Base-by-base conservation (phyloP, 1,140 invertebrate species). In the Drosophila sturtevanti region DNA sequence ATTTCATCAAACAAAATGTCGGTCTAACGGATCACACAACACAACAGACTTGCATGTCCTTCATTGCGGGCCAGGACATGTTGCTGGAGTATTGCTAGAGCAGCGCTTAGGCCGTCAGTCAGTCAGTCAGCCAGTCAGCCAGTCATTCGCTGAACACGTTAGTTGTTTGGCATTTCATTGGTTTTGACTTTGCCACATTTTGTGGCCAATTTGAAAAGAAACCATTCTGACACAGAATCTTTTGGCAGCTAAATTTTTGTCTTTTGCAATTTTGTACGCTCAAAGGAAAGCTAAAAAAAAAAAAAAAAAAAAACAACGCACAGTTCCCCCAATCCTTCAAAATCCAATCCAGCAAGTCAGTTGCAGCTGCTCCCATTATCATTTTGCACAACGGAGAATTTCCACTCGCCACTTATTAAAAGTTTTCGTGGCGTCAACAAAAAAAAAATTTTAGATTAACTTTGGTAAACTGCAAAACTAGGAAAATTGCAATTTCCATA, bases 1-100 rank as follows among this genome's bases (percentile, higher is more conserved):
- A 86, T 86, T 87, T 87, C 75, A 73, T 78, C 79, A 76, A 86
- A 87, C 82, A 79, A 81, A 48, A 81, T 63, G 74, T 81, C 71
- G 67, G 54, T 52, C 82, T 69, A 87, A 56, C 72, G 71, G 77
- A 81, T 81, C 73, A 44, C 6, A 44, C 16, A 44, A 44, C 3
- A 48, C 65, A 77, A 67, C 75, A 52, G 68, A 52, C 72, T 63
- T 62, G 65, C 79, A 73, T 81, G 78, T 69, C 70, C 71, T 77
- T 86, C 81, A 78, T 52, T 67, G 51, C 51, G 63, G 63, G 68
- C 61, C 38, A 21, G 38, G 59, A 48, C 44, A 64, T 55, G 62
- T 41, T 34, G 58, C 44, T 37, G 35, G 44, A 59, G 78, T 14
- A 24, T 24, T 24, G 24, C 2, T 24, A 24, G 24, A 31, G 54